phyloP scores from a whole-genome alignment of 1,140 invertebrate genomes.

The Nautilus pompilius region DNA sequence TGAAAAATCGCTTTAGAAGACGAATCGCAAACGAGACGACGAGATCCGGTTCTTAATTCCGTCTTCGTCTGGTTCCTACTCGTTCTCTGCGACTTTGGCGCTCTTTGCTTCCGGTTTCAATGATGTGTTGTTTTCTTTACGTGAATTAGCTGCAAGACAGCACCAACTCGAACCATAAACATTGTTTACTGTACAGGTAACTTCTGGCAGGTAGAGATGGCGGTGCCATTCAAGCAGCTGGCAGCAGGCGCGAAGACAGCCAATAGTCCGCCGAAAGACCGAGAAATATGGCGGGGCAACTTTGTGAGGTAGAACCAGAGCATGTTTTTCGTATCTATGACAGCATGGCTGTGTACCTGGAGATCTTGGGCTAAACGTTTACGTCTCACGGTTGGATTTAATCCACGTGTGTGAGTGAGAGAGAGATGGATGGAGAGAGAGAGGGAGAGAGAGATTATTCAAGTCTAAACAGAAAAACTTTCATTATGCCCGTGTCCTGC shows the following conservation, averaged over 20 bases:
- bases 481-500: background rate
- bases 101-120: too few relatives aligned
- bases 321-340: background rate
- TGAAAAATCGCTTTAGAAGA: too few relatives aligned
- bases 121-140: too few relatives aligned
- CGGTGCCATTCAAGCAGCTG: conserved; percentile 24
- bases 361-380: background rate
- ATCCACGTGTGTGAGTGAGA: background rate
- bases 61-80: too few relatives aligned
- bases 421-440: background rate
- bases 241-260: conserved; percentile 13
- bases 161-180: too few relatives aligned
- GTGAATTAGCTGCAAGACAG: too few relatives aligned
- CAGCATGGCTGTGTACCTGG: background rate
- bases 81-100: too few relatives aligned
- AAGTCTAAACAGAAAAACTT: background rate
- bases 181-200: too few relatives aligned
- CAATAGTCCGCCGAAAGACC: conserved; percentile 13
- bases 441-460: background rate
- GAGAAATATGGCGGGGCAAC: conserved; percentile 29
- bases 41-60: too few relatives aligned
- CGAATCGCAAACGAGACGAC: too few relatives aligned
- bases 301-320: conserved; percentile 19
- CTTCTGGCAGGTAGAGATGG: conserved; percentile 29
- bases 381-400: background rate